These are phyloP conservation scores for Speoplatyrhinus poulsoni DNA, from an alignment of 2,113 vertebrate genomes.

Conservation along the genomic window DNA sequence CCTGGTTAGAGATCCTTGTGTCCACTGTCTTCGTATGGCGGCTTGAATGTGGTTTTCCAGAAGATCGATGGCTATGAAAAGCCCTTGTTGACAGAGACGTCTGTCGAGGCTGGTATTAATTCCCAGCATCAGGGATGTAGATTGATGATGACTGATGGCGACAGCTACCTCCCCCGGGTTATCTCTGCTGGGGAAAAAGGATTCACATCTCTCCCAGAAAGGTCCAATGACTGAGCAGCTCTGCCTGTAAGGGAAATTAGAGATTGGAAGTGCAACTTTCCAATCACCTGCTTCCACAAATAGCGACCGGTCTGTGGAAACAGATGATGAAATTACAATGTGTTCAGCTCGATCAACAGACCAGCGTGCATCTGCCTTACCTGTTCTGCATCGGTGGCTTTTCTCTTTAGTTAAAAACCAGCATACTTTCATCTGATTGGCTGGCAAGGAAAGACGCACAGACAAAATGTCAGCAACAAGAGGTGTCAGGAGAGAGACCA, in stretches of 20 bases:
- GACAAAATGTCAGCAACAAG: not conserved
- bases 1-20: not conserved
- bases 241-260: not conserved
- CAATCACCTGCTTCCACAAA: not conserved
- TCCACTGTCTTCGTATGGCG: not conserved
- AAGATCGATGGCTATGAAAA: not conserved
- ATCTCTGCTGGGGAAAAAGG: not conserved
- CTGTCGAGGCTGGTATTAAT: not conserved
- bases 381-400: too few relatives aligned
- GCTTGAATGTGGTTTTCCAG: not conserved
- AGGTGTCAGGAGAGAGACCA: constrained; percentile 1
- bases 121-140: not conserved
- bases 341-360: too few relatives aligned
- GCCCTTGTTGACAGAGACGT: too few relatives aligned
- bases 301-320: not conserved
- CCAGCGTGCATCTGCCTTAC: too few relatives aligned
- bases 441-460: too few relatives aligned
- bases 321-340: too few relatives aligned
- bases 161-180: not conserved
- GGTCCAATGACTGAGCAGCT: not conserved
- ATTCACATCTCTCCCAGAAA: not conserved
- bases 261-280: not conserved
- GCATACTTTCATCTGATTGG: not conserved
- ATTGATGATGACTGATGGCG: not conserved
- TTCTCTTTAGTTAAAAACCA: too few relatives aligned